phyloP scores from a whole-genome alignment of 2,113 vertebrate species.

The Felis catus region F.catus_Fca126_mat1.0 CM031419.1:217002501-217003000 shows the following conservation, averaged over 20 bases:
- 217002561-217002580: not conserved
- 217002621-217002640: not conserved
- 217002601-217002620: not conserved
- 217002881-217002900: fast-evolving
- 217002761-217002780: not conserved
- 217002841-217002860: fast-evolving
- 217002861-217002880: not conserved
- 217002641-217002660: not conserved
- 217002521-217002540: not conserved
- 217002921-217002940: too few species aligned
- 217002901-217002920: fast-evolving
- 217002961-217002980: fast-evolving
- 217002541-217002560: not conserved
- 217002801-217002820: not conserved
- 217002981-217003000: fast-evolving
- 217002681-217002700: too few species aligned
- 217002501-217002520: not conserved
- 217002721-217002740: fast-evolving
- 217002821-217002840: not conserved
- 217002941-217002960: fast-evolving
- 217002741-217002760: not conserved
- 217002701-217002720: not conserved
- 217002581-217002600: not conserved
- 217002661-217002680: not conserved
- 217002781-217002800: not conserved